Evolutionary conservation across 2,797 vertebrate species (phyloP).

Genomic region (Crocodylus rhombifer): DNA sequence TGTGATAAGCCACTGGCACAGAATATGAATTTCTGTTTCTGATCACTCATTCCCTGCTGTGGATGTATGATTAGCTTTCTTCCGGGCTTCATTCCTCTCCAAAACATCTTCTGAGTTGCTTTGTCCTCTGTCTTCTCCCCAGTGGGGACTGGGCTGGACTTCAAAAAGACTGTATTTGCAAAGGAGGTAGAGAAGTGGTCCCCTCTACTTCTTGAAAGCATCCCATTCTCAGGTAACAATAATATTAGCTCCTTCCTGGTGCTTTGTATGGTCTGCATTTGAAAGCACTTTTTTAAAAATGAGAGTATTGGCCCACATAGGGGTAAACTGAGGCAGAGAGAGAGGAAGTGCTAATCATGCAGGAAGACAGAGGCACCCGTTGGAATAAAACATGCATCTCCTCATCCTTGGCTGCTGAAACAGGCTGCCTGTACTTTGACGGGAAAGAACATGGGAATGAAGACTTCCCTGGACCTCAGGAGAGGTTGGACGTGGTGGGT

Average conservation of each 20-base stretch:
- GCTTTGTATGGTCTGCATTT: neutral
- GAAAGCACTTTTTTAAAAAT: neutral
- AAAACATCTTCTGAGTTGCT: accelerated
- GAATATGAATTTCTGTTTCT: neutral
- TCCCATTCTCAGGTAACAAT: neutral
- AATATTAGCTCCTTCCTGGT: neutral
- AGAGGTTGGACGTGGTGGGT: neutral
- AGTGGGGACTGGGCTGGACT: neutral
- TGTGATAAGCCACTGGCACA: neutral
- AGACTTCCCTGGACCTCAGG: neutral
- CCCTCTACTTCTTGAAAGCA: neutral
- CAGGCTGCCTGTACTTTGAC: neutral
- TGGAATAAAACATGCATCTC: neutral
- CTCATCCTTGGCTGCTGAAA: neutral
- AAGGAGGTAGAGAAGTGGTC: neutral
- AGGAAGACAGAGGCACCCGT: neutral
- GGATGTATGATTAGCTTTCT: neutral
- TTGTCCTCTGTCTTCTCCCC: neutral
- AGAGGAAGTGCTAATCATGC: no score
- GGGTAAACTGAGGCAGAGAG: neutral
- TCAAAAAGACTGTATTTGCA: neutral
- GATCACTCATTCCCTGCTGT: neutral
- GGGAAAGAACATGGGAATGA: neutral
- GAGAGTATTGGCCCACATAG: neutral
- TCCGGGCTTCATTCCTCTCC: neutral